These are phyloP conservation scores for Listronotus oregonensis DNA, from an alignment of 1,140 invertebrate genomes.

Conservation along the genomic window DNA sequence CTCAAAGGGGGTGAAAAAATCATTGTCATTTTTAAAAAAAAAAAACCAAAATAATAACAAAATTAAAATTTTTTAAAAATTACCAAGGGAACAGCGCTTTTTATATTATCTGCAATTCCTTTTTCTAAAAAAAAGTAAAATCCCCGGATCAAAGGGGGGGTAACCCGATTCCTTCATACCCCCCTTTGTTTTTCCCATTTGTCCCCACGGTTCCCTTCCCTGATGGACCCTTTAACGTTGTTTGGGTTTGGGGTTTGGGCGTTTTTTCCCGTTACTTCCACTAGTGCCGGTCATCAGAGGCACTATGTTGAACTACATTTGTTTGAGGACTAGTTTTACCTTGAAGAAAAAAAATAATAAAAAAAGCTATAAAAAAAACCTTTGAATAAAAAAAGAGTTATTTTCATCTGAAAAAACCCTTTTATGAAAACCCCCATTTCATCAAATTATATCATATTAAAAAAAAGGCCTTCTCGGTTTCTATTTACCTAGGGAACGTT, in stretches of 20 bases:
- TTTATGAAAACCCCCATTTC: too few relatives aligned
- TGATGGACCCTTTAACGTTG: constrained; percentile 35
- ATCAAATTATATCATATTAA: too few relatives aligned
- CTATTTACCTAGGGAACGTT: constrained; percentile 29
- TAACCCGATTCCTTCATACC: constrained; percentile 46
- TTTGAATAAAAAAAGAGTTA: too few relatives aligned
- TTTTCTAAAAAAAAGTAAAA: constrained; percentile 51
- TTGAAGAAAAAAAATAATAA: too few relatives aligned
- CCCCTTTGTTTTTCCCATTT: constrained; percentile 43
- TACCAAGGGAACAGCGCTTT: constrained; percentile 41
- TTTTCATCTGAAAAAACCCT: too few relatives aligned
- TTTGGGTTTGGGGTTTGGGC: constrained; percentile 39
- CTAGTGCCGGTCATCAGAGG: constrained; percentile 35
- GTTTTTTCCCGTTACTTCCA: constrained; percentile 35
- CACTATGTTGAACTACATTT: constrained; percentile 11
- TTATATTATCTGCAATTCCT: constrained; percentile 48
- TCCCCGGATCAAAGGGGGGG: constrained; percentile 50
- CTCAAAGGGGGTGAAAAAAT: too few relatives aligned
- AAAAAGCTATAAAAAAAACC: too few relatives aligned
- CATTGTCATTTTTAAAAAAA: constrained; percentile 14
- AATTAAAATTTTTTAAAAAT: too few relatives aligned
- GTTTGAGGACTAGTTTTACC: constrained; percentile 4
- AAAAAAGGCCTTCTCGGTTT: too few relatives aligned
- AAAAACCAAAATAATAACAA: too few relatives aligned
- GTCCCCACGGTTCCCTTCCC: constrained; percentile 48